These are phyloP conservation scores for Antheraea yamamai DNA, from an alignment of 2,888 invertebrate genomes.

Conservation along the genomic window DNA sequence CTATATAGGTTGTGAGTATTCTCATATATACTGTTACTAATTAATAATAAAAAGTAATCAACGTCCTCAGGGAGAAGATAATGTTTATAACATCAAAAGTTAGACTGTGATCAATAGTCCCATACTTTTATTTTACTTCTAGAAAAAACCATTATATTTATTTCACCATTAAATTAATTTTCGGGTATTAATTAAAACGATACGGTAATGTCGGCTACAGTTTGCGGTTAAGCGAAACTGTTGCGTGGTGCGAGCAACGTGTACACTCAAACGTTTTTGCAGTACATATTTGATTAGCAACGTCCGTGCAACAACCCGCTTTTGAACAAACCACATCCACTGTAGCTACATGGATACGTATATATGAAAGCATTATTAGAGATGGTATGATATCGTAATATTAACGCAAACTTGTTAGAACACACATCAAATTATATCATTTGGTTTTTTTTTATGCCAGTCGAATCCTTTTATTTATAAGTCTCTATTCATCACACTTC, in stretches of 20 bases:
- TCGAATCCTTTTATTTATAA: no score
- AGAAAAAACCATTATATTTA: background rate
- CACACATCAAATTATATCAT: background rate
- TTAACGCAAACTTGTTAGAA: background rate
- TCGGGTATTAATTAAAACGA: conserved; percentile 36
- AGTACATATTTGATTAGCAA: conserved; percentile 27
- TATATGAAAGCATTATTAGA: background rate
- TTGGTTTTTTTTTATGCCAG: background rate
- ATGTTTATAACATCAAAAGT: no score
- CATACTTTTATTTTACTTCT: no score
- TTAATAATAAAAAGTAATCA: no score
- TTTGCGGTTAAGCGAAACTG: conserved; percentile 62
- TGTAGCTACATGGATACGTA: background rate
- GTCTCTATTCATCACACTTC: no score
- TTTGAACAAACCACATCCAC: conserved; percentile 26
- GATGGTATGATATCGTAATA: background rate
- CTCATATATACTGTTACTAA: no score
- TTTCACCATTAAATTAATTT: conserved; percentile 22
- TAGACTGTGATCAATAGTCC: no score
- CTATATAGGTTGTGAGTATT: no score
- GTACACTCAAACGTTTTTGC: conserved; percentile 69
- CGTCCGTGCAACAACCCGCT: conserved; percentile 29
- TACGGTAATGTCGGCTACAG: conserved; percentile 55
- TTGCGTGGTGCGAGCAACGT: conserved; percentile 33
- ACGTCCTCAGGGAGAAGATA: no score